These are phyloP conservation scores for Polypterus bichir DNA, from an alignment of 2,113 vertebrate species.

Conservation along the genomic window DNA sequence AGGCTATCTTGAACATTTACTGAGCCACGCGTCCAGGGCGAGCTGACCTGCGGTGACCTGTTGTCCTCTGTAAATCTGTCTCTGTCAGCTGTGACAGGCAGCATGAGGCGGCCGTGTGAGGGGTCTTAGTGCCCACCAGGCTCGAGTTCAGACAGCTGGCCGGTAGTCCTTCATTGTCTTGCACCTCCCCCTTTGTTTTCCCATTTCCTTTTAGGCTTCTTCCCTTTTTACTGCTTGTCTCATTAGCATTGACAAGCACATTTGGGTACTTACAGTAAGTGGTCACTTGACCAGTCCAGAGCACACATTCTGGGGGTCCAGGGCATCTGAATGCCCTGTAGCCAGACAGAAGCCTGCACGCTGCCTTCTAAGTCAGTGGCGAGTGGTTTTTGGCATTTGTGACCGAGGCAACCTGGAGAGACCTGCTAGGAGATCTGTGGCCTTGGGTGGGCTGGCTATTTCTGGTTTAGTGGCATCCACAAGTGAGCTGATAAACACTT, in stretches of 20 bases:
- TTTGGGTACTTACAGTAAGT: neutral
- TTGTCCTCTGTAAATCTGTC: neutral
- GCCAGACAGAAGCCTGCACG: neutral
- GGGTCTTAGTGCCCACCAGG: slow-evolving; percentile 27
- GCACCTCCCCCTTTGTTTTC: no score
- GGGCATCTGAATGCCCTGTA: no score
- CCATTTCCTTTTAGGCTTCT: slow-evolving; percentile 19
- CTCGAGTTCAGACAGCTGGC: slow-evolving; percentile 32
- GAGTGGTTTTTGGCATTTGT: neutral
- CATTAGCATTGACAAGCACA: neutral
- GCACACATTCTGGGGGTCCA: no score
- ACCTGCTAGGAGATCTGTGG: no score
- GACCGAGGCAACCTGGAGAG: neutral
- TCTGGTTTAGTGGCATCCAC: no score
- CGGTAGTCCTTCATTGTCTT: neutral
- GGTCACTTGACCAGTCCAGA: neutral
- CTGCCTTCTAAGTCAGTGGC: neutral
- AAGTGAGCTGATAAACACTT: no score
- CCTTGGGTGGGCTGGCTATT: no score
- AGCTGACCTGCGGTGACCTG: neutral
- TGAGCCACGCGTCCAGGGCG: neutral
- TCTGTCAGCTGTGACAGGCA: neutral
- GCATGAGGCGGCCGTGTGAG: neutral
- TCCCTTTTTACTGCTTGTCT: slow-evolving; percentile 17
- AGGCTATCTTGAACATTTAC: neutral